Evolutionary conservation across 92 coral and sea anemone genomes (phyloP), one percentile per base, ranked within the genome.

Genomic region (Micromussa lordhowensis): DNA sequence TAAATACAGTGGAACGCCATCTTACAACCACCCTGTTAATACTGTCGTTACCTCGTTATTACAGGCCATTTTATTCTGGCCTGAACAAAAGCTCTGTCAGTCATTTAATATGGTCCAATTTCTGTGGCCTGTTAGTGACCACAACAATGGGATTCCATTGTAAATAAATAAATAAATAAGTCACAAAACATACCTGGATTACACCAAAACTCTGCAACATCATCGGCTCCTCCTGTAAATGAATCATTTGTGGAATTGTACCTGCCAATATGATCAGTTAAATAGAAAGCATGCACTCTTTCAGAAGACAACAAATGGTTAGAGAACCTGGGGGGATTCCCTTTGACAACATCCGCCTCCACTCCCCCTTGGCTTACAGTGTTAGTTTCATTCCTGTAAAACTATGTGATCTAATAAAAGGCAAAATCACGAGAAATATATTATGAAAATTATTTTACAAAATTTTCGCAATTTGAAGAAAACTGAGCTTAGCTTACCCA

Each of bases 181-280:
- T 59, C 26, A 63, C 30, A 63, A 63, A 64, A 21, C 55, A 19
- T 61, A 90, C 92, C 92, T 68, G 92, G 92, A 63, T 76, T 90
- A 15, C 15, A 77, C 90, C 92, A 90, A 63, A 84, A 90, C 44
- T 90, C 89, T 29, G 88, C 55, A 12, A 85, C 92, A 55, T 90
- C 92, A 18, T 90, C 85, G 1, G 85, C 89, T 35, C 92, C 92
- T 48, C 92, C 92, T 90, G 77, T 14, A 64, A 84, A 69, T 70
- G 49, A 81, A 68, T 77, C 80, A 76, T 30, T 54, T 30, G 18
- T 34, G 36, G 21, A 24, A 71, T 32, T 69, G 38, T 29, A 71
- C 40, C 76, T 31, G 76, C 76, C 76, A 32, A 71, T 63, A 7
- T 63, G 69, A 63, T 63, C 69, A 22, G 30, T 63, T 63, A 22